Base-by-base conservation (phyloP, 2,888 invertebrate species). In the Agrochola lychnidis region DNA sequence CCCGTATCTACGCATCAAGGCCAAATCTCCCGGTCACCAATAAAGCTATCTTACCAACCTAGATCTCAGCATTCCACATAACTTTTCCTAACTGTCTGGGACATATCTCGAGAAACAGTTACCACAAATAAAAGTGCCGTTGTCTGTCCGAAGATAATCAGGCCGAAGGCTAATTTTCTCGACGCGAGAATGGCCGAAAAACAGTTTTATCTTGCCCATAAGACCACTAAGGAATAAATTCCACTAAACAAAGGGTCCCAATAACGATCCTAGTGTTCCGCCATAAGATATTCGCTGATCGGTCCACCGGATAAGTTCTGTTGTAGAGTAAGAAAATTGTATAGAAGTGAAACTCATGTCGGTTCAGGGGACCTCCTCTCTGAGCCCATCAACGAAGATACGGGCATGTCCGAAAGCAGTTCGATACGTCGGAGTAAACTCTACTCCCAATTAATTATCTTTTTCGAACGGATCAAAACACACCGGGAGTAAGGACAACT, bases 181-280 rank as follows among this genome's bases (percentile, higher is more conserved):
- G 89, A 76, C 79, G 87, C 89, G 89, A 87, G 86, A 91, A 91
- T 79, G 88, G 89, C 79, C 91, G 90, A 88, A 86, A 91, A 89
- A 93, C 93, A 92, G 91, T 92, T 94, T 95, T 95, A 95, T 95
- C 95, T 93, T 82, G 89, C 92, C 94, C 94, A 91, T 93, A 94
- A 93, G 93, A 90, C 92, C 90, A 91, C 91, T 94, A 92, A 94
- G 94, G 93, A 94, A 93, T 94, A 92, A 91, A 94, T 95, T 95
- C 91, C 82, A 84, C 90, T 90, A 93, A 94, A 95, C 95, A 95
- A 94, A 95, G 93, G 93, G 87, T 73, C 83, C 88, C 87, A 89
- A 91, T 93, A 93, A 93, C 92, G 92, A 90, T 86, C 84, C 85
- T 83, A 90, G 89, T 86, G 86, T 91, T 84, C 87, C 77, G 83